These are phyloP conservation scores for Menidia beryllina DNA, from an alignment of 2,113 vertebrate species.

Conservation along the genomic window DNA sequence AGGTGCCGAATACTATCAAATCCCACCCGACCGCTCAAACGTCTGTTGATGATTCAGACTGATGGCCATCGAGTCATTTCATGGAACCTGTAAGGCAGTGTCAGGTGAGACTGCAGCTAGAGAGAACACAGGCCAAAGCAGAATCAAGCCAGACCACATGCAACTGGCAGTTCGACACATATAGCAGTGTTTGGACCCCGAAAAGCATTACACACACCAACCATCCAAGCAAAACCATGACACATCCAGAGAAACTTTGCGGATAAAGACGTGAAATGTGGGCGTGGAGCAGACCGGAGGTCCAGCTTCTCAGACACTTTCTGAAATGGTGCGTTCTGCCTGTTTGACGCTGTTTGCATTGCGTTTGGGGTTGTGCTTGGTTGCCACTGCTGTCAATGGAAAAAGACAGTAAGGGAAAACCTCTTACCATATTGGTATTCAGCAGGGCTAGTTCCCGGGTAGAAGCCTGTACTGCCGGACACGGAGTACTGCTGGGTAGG, in stretches of 20 bases:
- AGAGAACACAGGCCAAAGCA: slow-evolving; percentile 70
- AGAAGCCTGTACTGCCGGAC: slow-evolving; percentile 90
- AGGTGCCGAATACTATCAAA: background rate
- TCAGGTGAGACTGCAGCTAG: slow-evolving; percentile 72
- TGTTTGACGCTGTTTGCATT: background rate
- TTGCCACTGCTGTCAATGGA: slow-evolving; percentile 20
- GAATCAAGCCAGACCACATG: slow-evolving; percentile 66
- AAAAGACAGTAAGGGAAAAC: background rate
- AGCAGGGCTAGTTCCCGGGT: slow-evolving; percentile 91
- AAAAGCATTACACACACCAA: slow-evolving; percentile 36
- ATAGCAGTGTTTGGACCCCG: slow-evolving; percentile 43
- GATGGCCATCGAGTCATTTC: slow-evolving; percentile 57
- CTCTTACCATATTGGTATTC: slow-evolving; percentile 93
- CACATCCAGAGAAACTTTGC: background rate
- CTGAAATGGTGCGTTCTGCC: background rate
- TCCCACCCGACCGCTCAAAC: background rate
- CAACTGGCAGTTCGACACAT: slow-evolving; percentile 54
- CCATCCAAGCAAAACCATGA: slow-evolving; percentile 63
- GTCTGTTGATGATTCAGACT: slow-evolving; percentile 8
- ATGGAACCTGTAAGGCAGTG: slow-evolving; percentile 76
- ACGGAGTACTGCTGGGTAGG: slow-evolving; percentile 94
- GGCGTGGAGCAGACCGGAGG: background rate
- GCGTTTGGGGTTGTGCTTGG: slow-evolving; percentile 43
- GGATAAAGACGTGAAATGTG: slow-evolving; percentile 3
- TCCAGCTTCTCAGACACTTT: background rate